These are phyloP conservation scores for Caenorhabditis drosophilae DNA, from an alignment of 2,888 invertebrate species.

Conservation along the genomic window DNA sequence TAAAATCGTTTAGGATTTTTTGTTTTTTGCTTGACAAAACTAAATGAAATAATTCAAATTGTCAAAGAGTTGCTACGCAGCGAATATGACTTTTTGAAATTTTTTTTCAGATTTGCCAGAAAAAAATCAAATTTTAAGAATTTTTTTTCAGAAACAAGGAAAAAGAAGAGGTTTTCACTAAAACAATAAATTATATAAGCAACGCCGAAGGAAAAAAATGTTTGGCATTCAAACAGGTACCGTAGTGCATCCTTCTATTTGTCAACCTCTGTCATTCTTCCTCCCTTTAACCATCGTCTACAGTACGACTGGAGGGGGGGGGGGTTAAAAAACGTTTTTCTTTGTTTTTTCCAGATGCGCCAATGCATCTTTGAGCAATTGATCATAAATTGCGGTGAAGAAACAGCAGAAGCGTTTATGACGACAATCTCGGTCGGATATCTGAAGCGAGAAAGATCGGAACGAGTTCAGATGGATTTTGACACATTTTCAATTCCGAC, in stretches of 20 bases:
- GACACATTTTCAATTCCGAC: slow-evolving; percentile 42
- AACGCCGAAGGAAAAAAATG: slow-evolving; percentile 39
- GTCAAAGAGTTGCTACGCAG: too few species aligned
- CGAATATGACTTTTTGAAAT: too few species aligned
- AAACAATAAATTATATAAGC: slow-evolving; percentile 38
- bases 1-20: neutral
- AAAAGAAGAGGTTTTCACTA: slow-evolving; percentile 24
- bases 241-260: neutral
- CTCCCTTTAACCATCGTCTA: too few species aligned
- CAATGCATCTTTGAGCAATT: slow-evolving; percentile 37
- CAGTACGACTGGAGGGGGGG: too few species aligned
- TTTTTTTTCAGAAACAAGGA: slow-evolving; percentile 10
- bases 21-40: too few species aligned
- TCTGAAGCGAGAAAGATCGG: slow-evolving; percentile 41
- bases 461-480: slow-evolving; percentile 48
- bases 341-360: slow-evolving; percentile 35
- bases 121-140: too few species aligned
- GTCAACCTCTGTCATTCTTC: too few species aligned
- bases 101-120: too few species aligned
- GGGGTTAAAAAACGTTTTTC: too few species aligned
- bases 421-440: slow-evolving; percentile 47
- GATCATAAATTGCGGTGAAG: slow-evolving; percentile 33
- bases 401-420: slow-evolving; percentile 42
- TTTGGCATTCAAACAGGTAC: slow-evolving; percentile 29
- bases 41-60: too few species aligned